Base-by-base conservation (phyloP, 2,113 vertebrate species). In the Ammodytes dubius region DNA sequence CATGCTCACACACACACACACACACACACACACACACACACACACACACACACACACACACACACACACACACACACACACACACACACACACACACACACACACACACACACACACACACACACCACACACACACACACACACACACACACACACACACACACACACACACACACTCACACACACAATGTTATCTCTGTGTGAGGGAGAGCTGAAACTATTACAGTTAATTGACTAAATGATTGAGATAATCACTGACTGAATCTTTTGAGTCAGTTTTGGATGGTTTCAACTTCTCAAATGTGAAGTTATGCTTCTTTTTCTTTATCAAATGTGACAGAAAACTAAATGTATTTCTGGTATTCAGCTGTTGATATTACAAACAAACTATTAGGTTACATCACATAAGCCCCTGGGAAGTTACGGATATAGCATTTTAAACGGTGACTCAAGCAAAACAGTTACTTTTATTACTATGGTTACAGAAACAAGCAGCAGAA, bases 131-230 rank as follows among this genome's bases (percentile, higher is more conserved):
- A n/a, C n/a, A n/a, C n/a, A n/a, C n/a, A n/a, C n/a, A n/a, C n/a
- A n/a, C n/a, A n/a, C n/a, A n/a, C n/a, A n/a, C n/a, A n/a, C n/a
- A n/a, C n/a, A n/a, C n/a, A 43, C 54, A 52, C 35, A 61, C 47
- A 45, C 47, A 19, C 11, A 45, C 72, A 45, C 80, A 53, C 71
- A 17, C 74, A 58, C 39, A 64, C n/a, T n/a, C 11, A 45, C 72
- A 45, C 80, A 72, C 49, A 65, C 37, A 45, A 9, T 37, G 9
- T 39, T 10, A 65, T 67, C 65, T 65, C 15, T 53, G 17, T 50
- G 1, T n/a, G 14, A 67, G 9, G 60, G 1, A 3, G 42, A 52
- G 43, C n/a, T 52, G 1, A 49, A 40, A 27, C 15, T 42, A 9
- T 58, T 0, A 4, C 50, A 37, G 14, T 11, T 40, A 7, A 27